These are phyloP conservation scores for Onychorhynchus coronatus DNA, from an alignment of 2,113 vertebrate genomes.

Conservation along the genomic window DNA sequence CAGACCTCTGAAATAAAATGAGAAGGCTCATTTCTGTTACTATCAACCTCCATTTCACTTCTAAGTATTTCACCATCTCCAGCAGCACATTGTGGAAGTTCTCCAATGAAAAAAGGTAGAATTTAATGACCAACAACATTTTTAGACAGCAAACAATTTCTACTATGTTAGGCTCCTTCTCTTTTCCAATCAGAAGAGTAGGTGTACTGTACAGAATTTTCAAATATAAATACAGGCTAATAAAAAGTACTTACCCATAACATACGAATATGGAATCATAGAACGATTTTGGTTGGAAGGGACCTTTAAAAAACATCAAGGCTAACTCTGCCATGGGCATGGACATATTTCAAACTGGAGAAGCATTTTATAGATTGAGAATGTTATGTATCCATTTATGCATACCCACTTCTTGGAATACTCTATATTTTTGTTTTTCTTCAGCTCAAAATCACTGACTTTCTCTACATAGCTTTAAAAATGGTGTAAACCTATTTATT, in stretches of 20 bases:
- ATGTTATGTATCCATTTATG: background rate
- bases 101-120: slow-evolving; percentile 1
- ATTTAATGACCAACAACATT: background rate
- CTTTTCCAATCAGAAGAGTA: background rate
- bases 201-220: background rate
- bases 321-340: background rate
- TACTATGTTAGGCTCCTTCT: background rate
- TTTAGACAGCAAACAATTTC: background rate
- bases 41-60: slow-evolving; percentile 28
- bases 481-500: background rate
- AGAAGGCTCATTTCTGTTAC: background rate
- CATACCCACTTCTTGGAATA: background rate
- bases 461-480: background rate
- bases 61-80: background rate
- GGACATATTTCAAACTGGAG: background rate
- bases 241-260: slow-evolving; percentile 34
- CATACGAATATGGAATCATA: background rate
- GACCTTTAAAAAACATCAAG: background rate
- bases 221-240: background rate
- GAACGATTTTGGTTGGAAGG: background rate
- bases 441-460: background rate
- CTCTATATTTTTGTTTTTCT: background rate
- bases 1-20: background rate
- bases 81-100: background rate
- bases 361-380: background rate